Evolutionary conservation across 2,888 invertebrate species (phyloP).

Genomic region (Erebia ligea): DNA sequence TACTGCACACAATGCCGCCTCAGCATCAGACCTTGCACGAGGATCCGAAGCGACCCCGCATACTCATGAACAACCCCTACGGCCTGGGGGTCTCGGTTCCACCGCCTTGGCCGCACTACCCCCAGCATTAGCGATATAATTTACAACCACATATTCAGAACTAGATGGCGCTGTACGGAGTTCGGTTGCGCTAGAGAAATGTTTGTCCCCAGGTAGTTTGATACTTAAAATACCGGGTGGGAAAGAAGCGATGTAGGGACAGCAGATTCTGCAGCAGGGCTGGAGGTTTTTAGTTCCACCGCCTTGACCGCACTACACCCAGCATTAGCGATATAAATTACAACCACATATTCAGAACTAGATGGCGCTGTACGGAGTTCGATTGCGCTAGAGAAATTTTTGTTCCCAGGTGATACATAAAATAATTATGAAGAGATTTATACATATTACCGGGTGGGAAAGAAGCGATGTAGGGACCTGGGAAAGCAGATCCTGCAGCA

Average conservation of each 20-base stretch:
- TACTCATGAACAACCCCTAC: conserved; percentile 59
- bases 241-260: no score
- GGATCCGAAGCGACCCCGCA: conserved; percentile 52
- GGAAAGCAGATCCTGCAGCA: no score
- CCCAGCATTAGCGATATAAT: conserved; percentile 56
- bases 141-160: not conserved
- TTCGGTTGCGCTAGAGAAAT: not conserved
- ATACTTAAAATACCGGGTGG: no score
- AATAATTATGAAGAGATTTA: no score
- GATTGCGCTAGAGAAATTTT: not conserved
- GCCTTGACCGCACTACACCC: conserved; percentile 71
- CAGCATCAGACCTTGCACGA: conserved; percentile 34
- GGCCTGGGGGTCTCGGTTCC: conserved; percentile 60
- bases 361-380: not conserved
- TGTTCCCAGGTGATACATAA: no score
- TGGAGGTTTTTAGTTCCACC: conserved; percentile 60
- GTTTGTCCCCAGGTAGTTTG: no score
- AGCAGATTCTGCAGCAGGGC: no score
- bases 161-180: not conserved
- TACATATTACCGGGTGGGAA: no score
- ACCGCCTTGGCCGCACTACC: conserved; percentile 71
- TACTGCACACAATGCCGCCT: conserved; percentile 39
- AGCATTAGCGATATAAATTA: conserved; percentile 50
- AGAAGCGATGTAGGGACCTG: no score
- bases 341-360: not conserved